These are phyloP conservation scores for Acanthis flammea DNA, from an alignment of 2,797 vertebrate genomes.

Conservation along the genomic window DNA sequence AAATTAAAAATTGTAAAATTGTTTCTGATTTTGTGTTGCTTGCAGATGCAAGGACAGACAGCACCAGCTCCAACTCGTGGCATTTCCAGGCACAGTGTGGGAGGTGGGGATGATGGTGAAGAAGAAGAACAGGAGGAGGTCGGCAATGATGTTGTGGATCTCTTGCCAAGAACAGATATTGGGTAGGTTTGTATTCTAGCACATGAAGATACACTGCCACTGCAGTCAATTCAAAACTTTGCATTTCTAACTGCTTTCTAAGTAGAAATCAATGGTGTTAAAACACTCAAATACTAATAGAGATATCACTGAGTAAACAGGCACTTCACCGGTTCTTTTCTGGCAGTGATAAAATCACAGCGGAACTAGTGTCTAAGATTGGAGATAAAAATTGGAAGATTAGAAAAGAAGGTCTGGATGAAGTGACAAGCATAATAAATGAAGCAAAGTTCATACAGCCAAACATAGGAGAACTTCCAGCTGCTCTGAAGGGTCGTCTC, in stretches of 20 bases:
- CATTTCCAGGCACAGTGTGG: constrained; percentile 71
- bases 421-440: constrained; percentile 87
- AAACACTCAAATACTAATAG: background rate
- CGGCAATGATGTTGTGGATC: constrained; percentile 87
- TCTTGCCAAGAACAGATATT: constrained; percentile 91
- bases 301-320: background rate
- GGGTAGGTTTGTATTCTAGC: constrained; percentile 72
- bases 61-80: constrained; percentile 84
- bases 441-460: constrained; percentile 95
- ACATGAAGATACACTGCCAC: background rate
- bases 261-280: background rate
- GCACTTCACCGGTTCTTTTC: background rate
- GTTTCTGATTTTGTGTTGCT: background rate
- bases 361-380: constrained; percentile 90
- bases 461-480: constrained; percentile 89
- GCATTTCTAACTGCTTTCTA: background rate
- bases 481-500: constrained; percentile 90
- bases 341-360: constrained; percentile 90
- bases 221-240: background rate
- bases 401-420: constrained; percentile 95
- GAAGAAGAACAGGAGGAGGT: constrained; percentile 77
- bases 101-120: constrained; percentile 78
- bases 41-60: constrained; percentile 92
- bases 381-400: constrained; percentile 98
- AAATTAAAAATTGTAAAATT: background rate